phyloP scores from a whole-genome alignment of 1,140 invertebrate species.

The Neodiprion virginianus region DNA sequence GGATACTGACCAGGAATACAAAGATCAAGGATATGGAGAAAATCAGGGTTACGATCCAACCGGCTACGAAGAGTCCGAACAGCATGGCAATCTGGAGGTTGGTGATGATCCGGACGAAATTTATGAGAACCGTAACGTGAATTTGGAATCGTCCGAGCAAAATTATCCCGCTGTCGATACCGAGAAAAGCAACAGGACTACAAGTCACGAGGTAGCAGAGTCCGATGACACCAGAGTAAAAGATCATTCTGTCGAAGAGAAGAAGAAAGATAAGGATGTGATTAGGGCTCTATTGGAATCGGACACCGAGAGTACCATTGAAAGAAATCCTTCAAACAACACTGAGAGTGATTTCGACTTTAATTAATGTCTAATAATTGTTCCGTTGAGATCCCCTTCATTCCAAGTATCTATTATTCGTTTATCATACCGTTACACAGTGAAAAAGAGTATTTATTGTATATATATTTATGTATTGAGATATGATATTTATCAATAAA shows the following conservation, averaged over 20 bases:
- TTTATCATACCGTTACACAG: background rate
- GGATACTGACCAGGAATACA: conserved; percentile 32
- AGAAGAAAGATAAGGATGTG: conserved; percentile 41
- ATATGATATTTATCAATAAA: background rate
- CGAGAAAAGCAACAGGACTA: background rate
- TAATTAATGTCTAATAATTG: conserved; percentile 37
- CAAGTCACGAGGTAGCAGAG: background rate
- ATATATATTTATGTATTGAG: background rate
- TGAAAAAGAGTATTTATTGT: background rate
- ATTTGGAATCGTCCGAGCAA: conserved; percentile 21
- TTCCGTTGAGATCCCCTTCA: background rate
- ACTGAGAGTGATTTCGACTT: conserved; percentile 58
- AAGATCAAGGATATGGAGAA: conserved; percentile 28
- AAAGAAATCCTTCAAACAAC: conserved; percentile 53
- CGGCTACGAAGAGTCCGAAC: background rate
- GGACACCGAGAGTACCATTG: conserved; percentile 57
- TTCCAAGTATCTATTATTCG: background rate
- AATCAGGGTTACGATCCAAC: conserved; percentile 22
- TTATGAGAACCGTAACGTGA: background rate
- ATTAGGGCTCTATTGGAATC: conserved; percentile 50
- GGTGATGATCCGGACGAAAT: background rate
- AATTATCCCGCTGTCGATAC: conserved; percentile 16
- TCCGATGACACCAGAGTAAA: background rate
- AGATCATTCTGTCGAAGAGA: conserved; percentile 23
- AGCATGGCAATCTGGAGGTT: background rate